phyloP scores from a whole-genome alignment of 2,888 invertebrate species.

The Amiota mariae region DNA sequence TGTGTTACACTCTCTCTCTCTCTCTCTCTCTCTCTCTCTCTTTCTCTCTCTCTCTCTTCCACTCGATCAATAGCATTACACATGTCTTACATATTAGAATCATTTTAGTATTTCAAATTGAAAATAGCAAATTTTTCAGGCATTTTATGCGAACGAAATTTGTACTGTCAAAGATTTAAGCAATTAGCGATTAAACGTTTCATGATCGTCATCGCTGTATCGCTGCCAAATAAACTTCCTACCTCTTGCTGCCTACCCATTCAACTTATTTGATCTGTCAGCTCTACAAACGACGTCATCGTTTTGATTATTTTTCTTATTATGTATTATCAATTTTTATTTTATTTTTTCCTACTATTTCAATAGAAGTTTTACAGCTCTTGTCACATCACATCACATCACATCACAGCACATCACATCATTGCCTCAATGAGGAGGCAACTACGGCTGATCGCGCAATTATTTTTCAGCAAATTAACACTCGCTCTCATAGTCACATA shows the following conservation, averaged over 20 bases:
- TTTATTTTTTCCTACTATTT: neutral
- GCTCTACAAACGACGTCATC: too few species aligned
- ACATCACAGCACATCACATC: slow-evolving; percentile 22
- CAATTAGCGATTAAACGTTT: slow-evolving; percentile 13
- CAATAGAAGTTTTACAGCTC: neutral
- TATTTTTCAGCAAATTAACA: slow-evolving; percentile 67
- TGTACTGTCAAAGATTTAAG: slow-evolving; percentile 20
- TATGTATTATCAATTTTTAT: slow-evolving; percentile 3
- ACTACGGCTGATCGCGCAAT: slow-evolving; percentile 47
- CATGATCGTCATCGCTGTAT: neutral
- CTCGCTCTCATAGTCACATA: slow-evolving; percentile 38
- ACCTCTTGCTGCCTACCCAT: neutral
- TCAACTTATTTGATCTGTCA: too few species aligned
- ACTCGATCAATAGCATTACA: neutral
- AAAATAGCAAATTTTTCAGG: neutral
- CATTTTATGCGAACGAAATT: neutral
- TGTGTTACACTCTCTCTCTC: too few species aligned
- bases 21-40: too few species aligned
- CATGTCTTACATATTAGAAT: slow-evolving; percentile 8
- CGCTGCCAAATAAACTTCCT: neutral
- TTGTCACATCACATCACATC: slow-evolving; percentile 4
- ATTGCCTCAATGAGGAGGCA: slow-evolving; percentile 13
- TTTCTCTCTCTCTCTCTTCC: neutral
- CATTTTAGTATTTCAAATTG: slow-evolving; percentile 13
- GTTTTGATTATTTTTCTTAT: neutral